Conservation (phyloP, 2,113 vertebrate genomes). For the Trachemys scripta region DNA sequence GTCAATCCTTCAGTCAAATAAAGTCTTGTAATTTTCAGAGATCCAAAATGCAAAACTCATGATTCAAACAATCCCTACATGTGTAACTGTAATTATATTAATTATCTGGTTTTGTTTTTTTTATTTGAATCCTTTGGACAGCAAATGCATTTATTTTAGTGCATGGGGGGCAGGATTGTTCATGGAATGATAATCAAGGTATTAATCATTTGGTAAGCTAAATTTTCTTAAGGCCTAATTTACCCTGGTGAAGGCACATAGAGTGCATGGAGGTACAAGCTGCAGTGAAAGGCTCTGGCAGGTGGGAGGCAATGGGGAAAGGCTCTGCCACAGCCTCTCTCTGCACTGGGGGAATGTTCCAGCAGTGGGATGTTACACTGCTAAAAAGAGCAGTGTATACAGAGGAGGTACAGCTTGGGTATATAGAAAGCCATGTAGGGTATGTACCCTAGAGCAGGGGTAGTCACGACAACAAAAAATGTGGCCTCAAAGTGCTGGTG, state of each 20-base stretch:
- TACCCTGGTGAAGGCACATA: not conserved
- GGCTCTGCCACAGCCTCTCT: no score
- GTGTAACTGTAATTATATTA: not conserved
- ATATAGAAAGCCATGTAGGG: no score
- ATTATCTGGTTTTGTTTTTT: not conserved
- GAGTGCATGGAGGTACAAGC: not conserved
- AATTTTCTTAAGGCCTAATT: not conserved
- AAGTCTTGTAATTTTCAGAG: not conserved
- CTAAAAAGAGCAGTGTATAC: no score
- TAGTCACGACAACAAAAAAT: no score
- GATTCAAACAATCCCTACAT: not conserved
- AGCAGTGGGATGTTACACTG: no score
- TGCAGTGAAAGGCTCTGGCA: no score
- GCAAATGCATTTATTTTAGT: not conserved
- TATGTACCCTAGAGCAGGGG: no score
- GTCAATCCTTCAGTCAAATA: not conserved
- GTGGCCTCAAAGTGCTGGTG: no score
- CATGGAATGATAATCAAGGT: not conserved
- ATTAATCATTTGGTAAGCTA: not conserved
- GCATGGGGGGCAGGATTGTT: fast-evolving
- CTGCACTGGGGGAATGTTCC: no score
- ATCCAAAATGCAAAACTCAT: not conserved
- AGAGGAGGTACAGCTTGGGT: no score
- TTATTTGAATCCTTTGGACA: not conserved
- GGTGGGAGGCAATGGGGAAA: no score